A percentile compares a stretch with the other conserved stretches of the same genome.
These are phyloP conservation scores for Misgurnus anguillicaudatus DNA, from an alignment of 2,113 vertebrate genomes.

Conservation along the genomic window DNA sequence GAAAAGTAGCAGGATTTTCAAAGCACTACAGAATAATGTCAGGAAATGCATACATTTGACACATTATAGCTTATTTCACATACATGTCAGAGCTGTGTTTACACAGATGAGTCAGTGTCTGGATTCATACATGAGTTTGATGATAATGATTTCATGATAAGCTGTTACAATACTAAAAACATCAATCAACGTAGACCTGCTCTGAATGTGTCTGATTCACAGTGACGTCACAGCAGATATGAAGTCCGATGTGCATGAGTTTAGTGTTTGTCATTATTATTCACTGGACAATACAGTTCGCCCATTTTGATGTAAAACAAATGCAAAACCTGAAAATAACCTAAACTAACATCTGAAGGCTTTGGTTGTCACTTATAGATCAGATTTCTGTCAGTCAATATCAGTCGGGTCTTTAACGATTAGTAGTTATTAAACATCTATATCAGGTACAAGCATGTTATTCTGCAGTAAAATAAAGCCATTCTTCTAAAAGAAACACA, in stretches of 20 bases:
- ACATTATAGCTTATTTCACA: no score
- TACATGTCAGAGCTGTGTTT: no score
- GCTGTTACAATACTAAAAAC: background rate
- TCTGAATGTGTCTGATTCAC: background rate
- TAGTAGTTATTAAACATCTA: background rate
- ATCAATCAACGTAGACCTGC: background rate
- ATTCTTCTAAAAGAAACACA: background rate
- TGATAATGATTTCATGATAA: background rate
- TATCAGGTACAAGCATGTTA: background rate
- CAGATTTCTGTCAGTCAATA: no score
- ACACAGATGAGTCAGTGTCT: no score
- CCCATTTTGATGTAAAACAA: background rate
- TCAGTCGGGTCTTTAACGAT: background rate
- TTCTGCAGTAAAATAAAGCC: no score
- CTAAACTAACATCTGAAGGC: no score
- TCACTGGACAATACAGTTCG: background rate
- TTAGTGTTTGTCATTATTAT: background rate
- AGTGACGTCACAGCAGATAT: slow-evolving; percentile 2
- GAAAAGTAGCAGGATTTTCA: no score
- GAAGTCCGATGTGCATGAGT: background rate
- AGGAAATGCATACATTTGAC: no score
- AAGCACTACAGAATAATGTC: no score
- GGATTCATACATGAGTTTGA: background rate
- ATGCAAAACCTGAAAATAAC: no score
- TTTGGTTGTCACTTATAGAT: no score